Base-by-base conservation (phyloP, 1,140 invertebrate species). In the Heliconius nattereri region DNA sequence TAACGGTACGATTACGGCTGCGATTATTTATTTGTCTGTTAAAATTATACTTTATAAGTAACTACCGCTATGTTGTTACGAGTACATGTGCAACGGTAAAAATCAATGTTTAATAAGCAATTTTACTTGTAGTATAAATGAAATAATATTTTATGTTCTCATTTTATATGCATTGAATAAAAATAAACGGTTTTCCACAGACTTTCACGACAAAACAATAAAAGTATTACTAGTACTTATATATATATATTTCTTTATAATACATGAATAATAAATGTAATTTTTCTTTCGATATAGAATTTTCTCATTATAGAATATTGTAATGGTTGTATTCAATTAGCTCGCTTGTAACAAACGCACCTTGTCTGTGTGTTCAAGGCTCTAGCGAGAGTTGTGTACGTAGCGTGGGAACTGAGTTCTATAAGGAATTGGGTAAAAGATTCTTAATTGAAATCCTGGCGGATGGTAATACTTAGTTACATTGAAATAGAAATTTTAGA, bases 401-500 rank as follows among this genome's bases (percentile, higher is more conserved):
- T 77, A 79, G 78, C 78, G 78, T 79, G 78, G 78, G 78, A 79
- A 79, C 72, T 52, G 32, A 75, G 26, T 32, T 70, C 29, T 74
- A 79, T n/a, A 73, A 70, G 78, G 57, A 70, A 73, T 79, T 60
- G 26, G 77, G 52, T 78, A 78, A 76, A 76, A 73, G 71, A 60
- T 13, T 66, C 23, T 66, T 29, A 66, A 1, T 66, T 66, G 60
- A 26, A 66, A 29, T 66, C 23, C 5, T 66, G 16, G 1, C 0
- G 2, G 60, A 26, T 29, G 23, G 9, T 29, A 60, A 66, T 66
- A 32, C 29, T 29, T 29, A 66, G 26, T 66, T 26, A 66, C 9
- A 29, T 19, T 66, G 26, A 29, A 29, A 26, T 66, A 26, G 3
- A 9, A 66, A 26, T 29, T 66, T 29, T 26, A 26, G 13, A 66